Conservation (phyloP, 2,888 invertebrate genomes). For the Malacosoma neustria region DNA sequence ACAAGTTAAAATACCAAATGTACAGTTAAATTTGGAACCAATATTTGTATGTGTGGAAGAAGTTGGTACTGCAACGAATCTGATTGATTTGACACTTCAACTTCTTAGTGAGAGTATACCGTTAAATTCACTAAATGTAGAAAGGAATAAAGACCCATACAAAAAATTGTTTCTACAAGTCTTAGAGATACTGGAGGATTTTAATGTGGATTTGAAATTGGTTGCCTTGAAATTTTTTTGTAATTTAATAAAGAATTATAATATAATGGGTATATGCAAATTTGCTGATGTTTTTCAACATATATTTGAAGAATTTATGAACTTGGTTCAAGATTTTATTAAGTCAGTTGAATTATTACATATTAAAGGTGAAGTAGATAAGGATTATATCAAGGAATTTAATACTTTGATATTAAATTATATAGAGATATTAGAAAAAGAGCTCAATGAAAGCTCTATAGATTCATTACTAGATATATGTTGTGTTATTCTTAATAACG, state of each 20-base stretch:
- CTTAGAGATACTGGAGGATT: slow-evolving; percentile 43
- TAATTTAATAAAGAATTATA: slow-evolving; percentile 39
- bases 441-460: slow-evolving; percentile 18
- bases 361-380: slow-evolving; percentile 43
- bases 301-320: slow-evolving; percentile 30
- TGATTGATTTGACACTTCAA: slow-evolving; percentile 46
- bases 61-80: slow-evolving; percentile 37
- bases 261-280: slow-evolving; percentile 28
- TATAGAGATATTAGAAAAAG: slow-evolving; percentile 22
- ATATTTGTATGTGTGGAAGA: slow-evolving; percentile 50
- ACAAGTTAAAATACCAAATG: slow-evolving; percentile 42
- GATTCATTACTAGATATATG: slow-evolving; percentile 34
- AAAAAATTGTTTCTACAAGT: slow-evolving; percentile 29
- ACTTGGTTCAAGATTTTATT: slow-evolving; percentile 34
- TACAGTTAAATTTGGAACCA: slow-evolving; percentile 50
- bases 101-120: slow-evolving; percentile 51
- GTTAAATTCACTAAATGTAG: slow-evolving; percentile 34
- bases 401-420: slow-evolving; percentile 29
- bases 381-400: slow-evolving; percentile 29
- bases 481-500: slow-evolving; percentile 28
- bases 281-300: slow-evolving; percentile 35
- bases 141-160: slow-evolving; percentile 24
- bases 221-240: slow-evolving; percentile 43
- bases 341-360: slow-evolving; percentile 35
- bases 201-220: slow-evolving; percentile 48